Evolutionary conservation across 2,888 invertebrate species (phyloP), one percentile per base, ranked within the genome.

Genomic region (Lepidochrysops patricia): DNA sequence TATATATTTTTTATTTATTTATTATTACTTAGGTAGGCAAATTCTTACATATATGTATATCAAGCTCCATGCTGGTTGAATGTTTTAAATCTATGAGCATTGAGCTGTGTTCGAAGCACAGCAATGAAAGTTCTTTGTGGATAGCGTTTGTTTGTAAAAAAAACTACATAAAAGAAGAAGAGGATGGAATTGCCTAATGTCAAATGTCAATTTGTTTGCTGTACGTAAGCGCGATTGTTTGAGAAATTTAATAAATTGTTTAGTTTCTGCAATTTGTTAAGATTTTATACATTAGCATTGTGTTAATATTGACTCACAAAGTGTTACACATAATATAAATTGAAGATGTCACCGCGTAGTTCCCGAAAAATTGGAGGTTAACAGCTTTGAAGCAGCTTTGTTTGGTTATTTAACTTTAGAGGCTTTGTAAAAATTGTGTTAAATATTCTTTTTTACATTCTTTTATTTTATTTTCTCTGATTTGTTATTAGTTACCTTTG

Each of bases 331-430:
- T 26, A 25, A 26, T 26, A 25, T 6, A 27, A 43, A 1, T 43
- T 27, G n/a, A 57, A 43, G 26, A 59, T 59, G 58, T 50, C 52
- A 5, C 58, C 50, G 26, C 35, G 27, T 15, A 26, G 23, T 34
- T 50, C 35, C 2, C 4, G 50, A 27, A 59, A 34, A 34, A 15
- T 35, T 9, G n/a, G 52, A 15, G 58, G 58, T 52, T 35, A 34
- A n/a, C n/a, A n/a, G n/a, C n/a, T n/a, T n/a, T n/a, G n/a, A n/a
- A n/a, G n/a, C n/a, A n/a, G 58, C 34, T 57, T 3, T 26, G 49
- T 52, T 35, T 50, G 35, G 58, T 50, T 59, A 52, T 54, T 29
- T 29, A 2, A 29, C 5, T 29, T 43, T 1, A 3, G 4, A 23
- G 23, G 19, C 12, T 43, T 37, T 50, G 7, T 13, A 26, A 26